Evolutionary conservation across 1,140 invertebrate genomes (phyloP).

Genomic region (Drosophila sturtevanti): DNA sequence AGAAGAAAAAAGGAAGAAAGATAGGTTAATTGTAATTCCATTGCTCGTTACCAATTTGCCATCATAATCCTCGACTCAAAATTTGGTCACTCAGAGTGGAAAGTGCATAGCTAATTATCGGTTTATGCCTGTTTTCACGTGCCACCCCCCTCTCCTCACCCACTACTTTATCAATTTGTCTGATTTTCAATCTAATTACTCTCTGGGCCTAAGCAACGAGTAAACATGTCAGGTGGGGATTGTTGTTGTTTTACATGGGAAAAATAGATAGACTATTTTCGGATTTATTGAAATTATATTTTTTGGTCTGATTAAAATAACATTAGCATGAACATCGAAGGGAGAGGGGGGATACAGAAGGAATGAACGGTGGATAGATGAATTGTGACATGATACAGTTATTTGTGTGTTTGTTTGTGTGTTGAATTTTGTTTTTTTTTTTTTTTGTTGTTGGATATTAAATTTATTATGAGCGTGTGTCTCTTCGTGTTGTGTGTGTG

Average conservation of each 20-base stretch:
- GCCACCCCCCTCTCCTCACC: neutral
- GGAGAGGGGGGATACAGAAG: neutral
- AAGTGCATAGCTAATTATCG: conserved; percentile 13
- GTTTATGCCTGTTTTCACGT: neutral
- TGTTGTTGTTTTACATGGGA: conserved; percentile 36
- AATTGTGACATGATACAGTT: conserved; percentile 28
- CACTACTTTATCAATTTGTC: conserved; percentile 25
- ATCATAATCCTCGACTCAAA: conserved; percentile 6
- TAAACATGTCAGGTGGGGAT: conserved; percentile 4
- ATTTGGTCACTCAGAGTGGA: conserved; percentile 1
- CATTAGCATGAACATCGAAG: conserved; percentile 40
- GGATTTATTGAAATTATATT: conserved; percentile 55
- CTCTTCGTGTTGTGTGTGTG: neutral
- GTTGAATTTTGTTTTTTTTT: too few species aligned
- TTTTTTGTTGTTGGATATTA: conserved; percentile 32
- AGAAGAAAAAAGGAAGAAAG: neutral
- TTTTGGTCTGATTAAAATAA: conserved; percentile 51
- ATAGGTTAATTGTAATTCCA: conserved; percentile 13
- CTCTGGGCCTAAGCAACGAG: conserved; percentile 21
- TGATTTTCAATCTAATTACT: conserved; percentile 50
- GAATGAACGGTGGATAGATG: conserved; percentile 2
- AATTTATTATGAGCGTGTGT: conserved; percentile 41
- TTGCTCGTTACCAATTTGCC: conserved; percentile 2
- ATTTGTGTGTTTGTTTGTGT: conserved; percentile 34
- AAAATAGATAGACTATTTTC: neutral